These are phyloP conservation scores for Bufo gargarizans DNA, from an alignment of 2,113 vertebrate species.

Conservation along the genomic window DNA sequence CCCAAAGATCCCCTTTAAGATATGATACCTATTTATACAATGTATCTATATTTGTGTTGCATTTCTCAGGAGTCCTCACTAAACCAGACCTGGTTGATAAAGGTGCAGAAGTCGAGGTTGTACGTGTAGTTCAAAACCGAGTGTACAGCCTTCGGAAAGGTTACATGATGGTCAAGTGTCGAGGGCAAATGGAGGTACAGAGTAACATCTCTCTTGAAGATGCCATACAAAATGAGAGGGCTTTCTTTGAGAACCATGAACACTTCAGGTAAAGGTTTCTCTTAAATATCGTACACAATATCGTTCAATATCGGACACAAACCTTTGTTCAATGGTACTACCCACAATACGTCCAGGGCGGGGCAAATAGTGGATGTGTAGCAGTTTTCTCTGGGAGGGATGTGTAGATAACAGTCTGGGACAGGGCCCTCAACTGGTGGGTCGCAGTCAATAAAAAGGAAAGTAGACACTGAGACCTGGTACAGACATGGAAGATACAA, in stretches of 20 bases:
- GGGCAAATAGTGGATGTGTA: too few species aligned
- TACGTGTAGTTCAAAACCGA: slow-evolving; percentile 77
- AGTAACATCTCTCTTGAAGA: slow-evolving; percentile 72
- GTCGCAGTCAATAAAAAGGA: too few species aligned
- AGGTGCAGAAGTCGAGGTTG: slow-evolving; percentile 76
- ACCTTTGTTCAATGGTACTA: too few species aligned
- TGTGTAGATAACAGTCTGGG: too few species aligned
- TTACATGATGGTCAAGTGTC: slow-evolving; percentile 89
- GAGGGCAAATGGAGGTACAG: slow-evolving; percentile 79
- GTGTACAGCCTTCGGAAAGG: slow-evolving; percentile 82
- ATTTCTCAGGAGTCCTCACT: slow-evolving; percentile 81
- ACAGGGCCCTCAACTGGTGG: too few species aligned
- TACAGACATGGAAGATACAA: too few species aligned
- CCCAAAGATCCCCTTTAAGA: too few species aligned
- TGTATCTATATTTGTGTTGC: neutral
- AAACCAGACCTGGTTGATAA: slow-evolving; percentile 89
- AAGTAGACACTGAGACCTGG: too few species aligned
- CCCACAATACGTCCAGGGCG: too few species aligned
- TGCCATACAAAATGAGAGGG: slow-evolving; percentile 76
- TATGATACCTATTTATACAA: neutral
- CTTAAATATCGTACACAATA: neutral
- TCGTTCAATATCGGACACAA: too few species aligned
- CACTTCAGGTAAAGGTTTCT: slow-evolving; percentile 73
- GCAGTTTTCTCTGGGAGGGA: too few species aligned
- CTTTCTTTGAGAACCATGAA: slow-evolving; percentile 78